A percentile compares a stretch with the other conserved stretches of the same genome.
Conservation (phyloP, 2,888 invertebrate species). For the Meghimatium bilineatum region DNA sequence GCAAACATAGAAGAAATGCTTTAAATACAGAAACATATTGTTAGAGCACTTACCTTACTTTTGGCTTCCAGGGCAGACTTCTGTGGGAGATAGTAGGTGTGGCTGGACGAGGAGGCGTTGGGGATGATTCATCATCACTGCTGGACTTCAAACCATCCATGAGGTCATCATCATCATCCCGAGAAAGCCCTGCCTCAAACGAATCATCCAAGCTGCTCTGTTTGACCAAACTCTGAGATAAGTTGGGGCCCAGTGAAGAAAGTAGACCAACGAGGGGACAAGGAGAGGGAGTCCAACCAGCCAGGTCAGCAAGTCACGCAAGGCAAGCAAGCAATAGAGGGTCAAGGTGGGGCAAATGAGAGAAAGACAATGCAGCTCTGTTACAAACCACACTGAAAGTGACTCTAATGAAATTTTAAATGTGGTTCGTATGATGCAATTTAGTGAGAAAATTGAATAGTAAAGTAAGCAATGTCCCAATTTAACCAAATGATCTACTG, state of each 20-base stretch:
- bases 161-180: slow-evolving; percentile 81
- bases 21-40: background rate
- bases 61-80: slow-evolving; percentile 96
- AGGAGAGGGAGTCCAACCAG: slow-evolving; percentile 37
- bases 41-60: slow-evolving; percentile 81
- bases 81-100: slow-evolving; percentile 79
- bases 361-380: slow-evolving; percentile 39
- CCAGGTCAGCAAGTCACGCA: slow-evolving; percentile 43
- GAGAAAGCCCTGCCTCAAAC: slow-evolving; percentile 83
- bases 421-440: background rate
- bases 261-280: slow-evolving; percentile 27
- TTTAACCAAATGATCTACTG: too few species aligned
- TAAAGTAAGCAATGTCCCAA: too few species aligned
- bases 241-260: slow-evolving; percentile 31
- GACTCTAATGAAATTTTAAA: background rate
- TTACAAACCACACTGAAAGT: slow-evolving; percentile 25
- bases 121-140: slow-evolving; percentile 83
- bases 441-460: too few species aligned
- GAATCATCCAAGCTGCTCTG: slow-evolving; percentile 94
- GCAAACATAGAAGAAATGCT: too few species aligned
- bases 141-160: slow-evolving; percentile 93
- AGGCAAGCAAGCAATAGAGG: slow-evolving; percentile 48
- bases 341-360: slow-evolving; percentile 31
- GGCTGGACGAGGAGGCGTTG: slow-evolving; percentile 81
- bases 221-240: slow-evolving; percentile 85